phyloP scores from a whole-genome alignment of 1,140 invertebrate species.

The Drosophila quadrilineata region DNA sequence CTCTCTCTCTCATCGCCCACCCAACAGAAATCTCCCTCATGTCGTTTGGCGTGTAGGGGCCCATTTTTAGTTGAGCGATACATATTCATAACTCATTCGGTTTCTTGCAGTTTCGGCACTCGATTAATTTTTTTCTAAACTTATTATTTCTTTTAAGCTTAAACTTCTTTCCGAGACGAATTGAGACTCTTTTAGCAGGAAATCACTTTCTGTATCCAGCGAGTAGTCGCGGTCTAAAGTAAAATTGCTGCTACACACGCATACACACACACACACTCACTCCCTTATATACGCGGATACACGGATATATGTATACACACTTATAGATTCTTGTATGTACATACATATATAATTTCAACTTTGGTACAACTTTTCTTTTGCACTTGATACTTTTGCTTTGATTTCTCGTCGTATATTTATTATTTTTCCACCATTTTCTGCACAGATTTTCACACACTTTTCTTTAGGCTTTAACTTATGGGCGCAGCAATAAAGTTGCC shows the following conservation, averaged over 20 bases:
- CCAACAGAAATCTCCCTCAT: slow-evolving; percentile 4
- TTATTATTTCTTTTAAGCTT: not conserved
- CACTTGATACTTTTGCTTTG: slow-evolving; percentile 33
- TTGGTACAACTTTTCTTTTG: not conserved
- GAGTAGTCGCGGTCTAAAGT: slow-evolving; percentile 61
- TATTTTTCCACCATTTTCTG: slow-evolving; percentile 23
- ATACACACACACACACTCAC: slow-evolving; percentile 36
- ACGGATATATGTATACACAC: slow-evolving; percentile 24
- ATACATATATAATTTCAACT: slow-evolving; percentile 23
- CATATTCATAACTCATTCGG: slow-evolving; percentile 12
- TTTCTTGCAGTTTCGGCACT: slow-evolving; percentile 2
- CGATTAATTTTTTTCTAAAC: not conserved
- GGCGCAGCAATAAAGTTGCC: slow-evolving; percentile 50
- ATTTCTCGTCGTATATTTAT: slow-evolving; percentile 28
- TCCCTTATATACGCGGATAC: slow-evolving; percentile 8
- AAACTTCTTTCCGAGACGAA: slow-evolving; percentile 1
- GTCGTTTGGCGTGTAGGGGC: too few species aligned
- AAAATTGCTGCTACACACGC: slow-evolving; percentile 67
- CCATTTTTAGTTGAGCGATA: slow-evolving; percentile 6
- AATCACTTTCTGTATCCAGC: slow-evolving; percentile 79
- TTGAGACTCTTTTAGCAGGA: slow-evolving; percentile 71
- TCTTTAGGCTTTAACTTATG: slow-evolving; percentile 22
- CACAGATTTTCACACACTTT: slow-evolving; percentile 4
- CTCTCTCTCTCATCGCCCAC: not conserved
- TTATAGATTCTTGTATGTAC: slow-evolving; percentile 14